Evolutionary conservation across 2,888 invertebrate species (phyloP), one percentile per base, ranked within the genome.

Genomic region (Chloromyia formosa): DNA sequence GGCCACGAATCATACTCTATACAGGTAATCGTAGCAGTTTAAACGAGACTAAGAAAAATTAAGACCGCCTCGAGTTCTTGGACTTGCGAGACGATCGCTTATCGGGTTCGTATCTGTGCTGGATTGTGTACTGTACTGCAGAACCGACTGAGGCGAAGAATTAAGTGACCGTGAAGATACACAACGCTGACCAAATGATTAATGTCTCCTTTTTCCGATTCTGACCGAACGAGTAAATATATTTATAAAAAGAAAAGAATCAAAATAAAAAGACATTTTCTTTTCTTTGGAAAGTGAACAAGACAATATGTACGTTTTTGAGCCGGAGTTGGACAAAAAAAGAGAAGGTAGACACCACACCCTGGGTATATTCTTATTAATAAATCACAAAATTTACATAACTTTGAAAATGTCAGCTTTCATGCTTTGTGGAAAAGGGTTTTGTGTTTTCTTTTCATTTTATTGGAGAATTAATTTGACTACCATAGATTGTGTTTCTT

Each of bases 301-400:
- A 56, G 71, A 58, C 40, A 71, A 58, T 56, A 71, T 40, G 71
- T 58, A 35, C 27, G 27, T 22, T 58, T 58, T 58, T 35, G 27
- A 20, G 16, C 23, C n/a, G n/a, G 16, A 73, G 27, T 35, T 35
- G 27, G 27, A 35, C 27, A 35, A 35, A 35, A 73, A 61, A 60
- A 73, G 53, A 49, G 40, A 18, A 40, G 53, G 64, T 2, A 35
- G 27, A 35, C 7, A 35, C 27, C n/a, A 7, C 27, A 35, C 40
- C n/a, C 49, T 58, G 62, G 53, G 45, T 60, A 64, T 58, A 68
- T 73, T 73, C 74, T 73, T 77, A 75, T 75, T 73, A 76, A 78
- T 78, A 78, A 76, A 78, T 78, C 78, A 77, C 77, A 75, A 78
- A 78, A 78, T 78, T 77, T 77, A 78, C 78, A 78, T 78, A 78